Evolutionary conservation across 1,140 invertebrate species (phyloP), one percentile per base, ranked within the genome.

Genomic region (Lucilia sericata): DNA sequence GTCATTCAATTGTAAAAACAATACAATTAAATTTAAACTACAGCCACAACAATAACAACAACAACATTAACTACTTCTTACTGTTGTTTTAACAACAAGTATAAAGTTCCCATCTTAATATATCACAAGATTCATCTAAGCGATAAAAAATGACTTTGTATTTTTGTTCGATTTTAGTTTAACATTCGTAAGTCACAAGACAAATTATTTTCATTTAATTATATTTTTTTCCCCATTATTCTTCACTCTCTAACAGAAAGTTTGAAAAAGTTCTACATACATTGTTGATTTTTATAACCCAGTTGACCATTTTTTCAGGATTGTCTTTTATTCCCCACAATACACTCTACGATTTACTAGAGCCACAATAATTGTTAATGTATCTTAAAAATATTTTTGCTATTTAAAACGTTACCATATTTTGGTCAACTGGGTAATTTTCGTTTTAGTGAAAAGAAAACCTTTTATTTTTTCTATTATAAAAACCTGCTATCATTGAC

Each of bases 1-100:
- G 76, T 80, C 76, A 80, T 80, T 80, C 76, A 80, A 80, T 80
- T 80, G 76, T 21, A 80, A 30, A 19, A 47, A 47, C 25, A 78
- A 19, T 47, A 47, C 42, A 25, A 80, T 49, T 49, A 80, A 78
- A 78, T 17, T 30, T 30, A 3, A 30, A 30, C 25, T 30, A 30
- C 25, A 30, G 1, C n/a, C n/a, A n/a, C 25, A 30, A 30, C 25
- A 30, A 30, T 30, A 30, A 30, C 25, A 30, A 17, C 34, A 78
- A 47, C 34, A 42, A 78, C 34, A 47, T n/a, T 60, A n/a, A 60
- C 55, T n/a, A 60, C 42, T 42, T 42, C 42, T 42, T 42, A 42
- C 42, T 42, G 42, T 10, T 42, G 42, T n/a, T 60, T 47, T 36
- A 78, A 47, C 34, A 78, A 78, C 36, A n/a, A 75, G 3, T 51